These are phyloP conservation scores for Silurus aristotelis DNA, from an alignment of 2,797 vertebrate species.

Conservation along the genomic window DNA sequence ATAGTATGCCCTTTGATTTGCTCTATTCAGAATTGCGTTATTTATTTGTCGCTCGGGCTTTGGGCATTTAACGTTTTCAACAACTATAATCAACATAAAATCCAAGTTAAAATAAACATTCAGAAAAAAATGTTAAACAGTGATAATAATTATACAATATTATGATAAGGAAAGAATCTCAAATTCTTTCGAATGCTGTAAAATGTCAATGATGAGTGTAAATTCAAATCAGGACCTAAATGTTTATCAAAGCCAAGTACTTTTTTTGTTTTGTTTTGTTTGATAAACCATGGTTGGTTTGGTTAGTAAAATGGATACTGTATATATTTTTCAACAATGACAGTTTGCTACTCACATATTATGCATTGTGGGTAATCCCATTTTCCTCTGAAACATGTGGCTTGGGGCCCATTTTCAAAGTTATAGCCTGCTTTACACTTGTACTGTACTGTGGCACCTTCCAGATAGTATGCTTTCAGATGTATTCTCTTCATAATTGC, in stretches of 20 bases:
- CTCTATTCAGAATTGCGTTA: not conserved
- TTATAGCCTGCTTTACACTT: not conserved
- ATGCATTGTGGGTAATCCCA: slow-evolving; percentile 5
- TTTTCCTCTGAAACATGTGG: not conserved
- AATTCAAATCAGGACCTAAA: not conserved
- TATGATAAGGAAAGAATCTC: not conserved
- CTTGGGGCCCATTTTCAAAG: not conserved
- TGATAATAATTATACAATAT: no score
- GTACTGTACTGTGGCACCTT: not conserved
- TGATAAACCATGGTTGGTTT: not conserved
- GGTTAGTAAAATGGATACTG: not conserved
- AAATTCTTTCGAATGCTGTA: not conserved
- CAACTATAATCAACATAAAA: not conserved
- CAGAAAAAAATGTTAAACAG: no score
- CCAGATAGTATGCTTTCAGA: not conserved
- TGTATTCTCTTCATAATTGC: not conserved
- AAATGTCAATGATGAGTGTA: not conserved
- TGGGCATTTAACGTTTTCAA: not conserved
- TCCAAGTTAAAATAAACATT: no score
- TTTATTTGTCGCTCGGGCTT: not conserved
- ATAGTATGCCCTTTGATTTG: not conserved
- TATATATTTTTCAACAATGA: not conserved
- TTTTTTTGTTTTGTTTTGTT: no score
- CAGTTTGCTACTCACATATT: not conserved
- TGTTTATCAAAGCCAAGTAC: not conserved